Evolutionary conservation across 2,113 vertebrate genomes (phyloP).

Genomic region (Otus sunia): DNA sequence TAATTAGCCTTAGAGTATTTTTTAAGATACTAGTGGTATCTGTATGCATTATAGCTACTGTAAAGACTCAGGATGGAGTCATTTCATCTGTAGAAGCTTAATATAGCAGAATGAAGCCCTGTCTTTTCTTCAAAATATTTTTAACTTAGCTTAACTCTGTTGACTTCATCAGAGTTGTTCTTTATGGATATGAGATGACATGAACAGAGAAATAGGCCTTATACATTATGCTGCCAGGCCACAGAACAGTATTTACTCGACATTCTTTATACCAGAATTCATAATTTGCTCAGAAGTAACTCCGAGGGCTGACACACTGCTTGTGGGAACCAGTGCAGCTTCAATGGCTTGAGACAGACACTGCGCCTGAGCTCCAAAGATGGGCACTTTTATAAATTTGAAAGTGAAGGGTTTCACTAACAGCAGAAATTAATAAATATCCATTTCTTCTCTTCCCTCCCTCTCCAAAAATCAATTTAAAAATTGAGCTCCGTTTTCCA

Average conservation of each 20-base stretch:
- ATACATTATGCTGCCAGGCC: neutral
- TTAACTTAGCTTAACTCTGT: neutral
- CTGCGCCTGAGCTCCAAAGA: neutral
- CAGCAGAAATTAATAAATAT: neutral
- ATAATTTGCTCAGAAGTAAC: neutral
- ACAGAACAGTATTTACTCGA: neutral
- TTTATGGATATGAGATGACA: neutral
- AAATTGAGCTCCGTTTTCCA: neutral
- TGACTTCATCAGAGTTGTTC: neutral
- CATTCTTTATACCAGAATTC: neutral
- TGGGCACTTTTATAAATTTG: neutral
- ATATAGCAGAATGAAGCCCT: neutral
- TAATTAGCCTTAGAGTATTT: neutral
- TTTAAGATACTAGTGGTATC: neutral
- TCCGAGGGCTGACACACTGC: neutral
- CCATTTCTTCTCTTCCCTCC: neutral
- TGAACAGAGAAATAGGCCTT: neutral
- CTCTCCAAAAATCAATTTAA: neutral
- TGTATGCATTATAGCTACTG: neutral
- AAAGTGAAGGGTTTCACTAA: neutral
- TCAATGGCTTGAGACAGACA: neutral
- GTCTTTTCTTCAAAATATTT: neutral
- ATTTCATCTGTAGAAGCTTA: neutral
- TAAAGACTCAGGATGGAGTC: neutral
- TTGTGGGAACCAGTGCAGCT: neutral